Base-by-base conservation (phyloP, 2,888 invertebrate genomes). In the Lasius platythorax region DNA sequence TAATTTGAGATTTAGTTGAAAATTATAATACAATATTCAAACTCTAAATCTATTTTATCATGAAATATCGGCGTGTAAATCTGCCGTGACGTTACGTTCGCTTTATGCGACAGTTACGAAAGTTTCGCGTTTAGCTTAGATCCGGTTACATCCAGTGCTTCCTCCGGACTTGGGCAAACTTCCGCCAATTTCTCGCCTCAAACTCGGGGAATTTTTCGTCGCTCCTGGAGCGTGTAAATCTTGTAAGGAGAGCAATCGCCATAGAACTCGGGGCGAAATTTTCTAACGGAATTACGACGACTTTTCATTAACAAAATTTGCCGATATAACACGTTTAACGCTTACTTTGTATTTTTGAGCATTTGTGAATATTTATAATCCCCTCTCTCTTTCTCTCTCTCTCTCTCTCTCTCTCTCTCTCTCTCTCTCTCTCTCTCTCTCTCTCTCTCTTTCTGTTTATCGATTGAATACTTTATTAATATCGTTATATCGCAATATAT, bases 51-150 rank as follows among this genome's bases (percentile, higher is more conserved):
- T 58, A 43, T 56, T 43, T 43, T 30, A 1, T 33, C 15, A 58
- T 12, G 50, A 64, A 67, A 73, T 73, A 30, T 46, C 28, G 12
- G 12, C 33, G 58, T 61, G 73, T 28, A 70, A 70, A 58, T 70
- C 43, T 46, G 46, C 30, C 12, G 37, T 56, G 56, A 33, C 40
- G 67, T 79, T 67, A 67, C 79, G 72, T 56, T 79, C 82, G 70
- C 72, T 84, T 84, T 84, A 84, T 82, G 61, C 74, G 82, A 64
- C 43, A 82, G 84, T 82, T 84, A 73, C 30, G 84, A 61, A 84
- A 84, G 84, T 82, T 84, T 82, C 33, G 67, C 50, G 56, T 81
- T 84, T 84, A 82, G 61, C 53, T 72, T 66, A 72, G 67, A 61
- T 81, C 61, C 70, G 72, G 67, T 83, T 81, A 83, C 81, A 81